Base-by-base conservation (phyloP, 2,888 invertebrate genomes). In the Cataglyphis altisquamis region DNA sequence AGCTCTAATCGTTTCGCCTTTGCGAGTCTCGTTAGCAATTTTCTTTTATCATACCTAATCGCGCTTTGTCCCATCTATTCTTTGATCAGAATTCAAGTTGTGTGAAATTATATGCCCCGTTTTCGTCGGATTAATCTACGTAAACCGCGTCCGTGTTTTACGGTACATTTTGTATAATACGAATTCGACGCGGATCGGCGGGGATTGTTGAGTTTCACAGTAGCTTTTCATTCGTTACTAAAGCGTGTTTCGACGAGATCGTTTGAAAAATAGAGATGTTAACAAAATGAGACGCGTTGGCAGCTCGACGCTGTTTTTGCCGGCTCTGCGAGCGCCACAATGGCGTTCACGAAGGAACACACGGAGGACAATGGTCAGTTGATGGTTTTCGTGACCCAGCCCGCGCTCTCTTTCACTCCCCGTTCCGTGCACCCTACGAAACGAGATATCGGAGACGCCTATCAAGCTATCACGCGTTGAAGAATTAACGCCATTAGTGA, bases 401-500 rank as follows among this genome's bases (percentile, higher is more conserved):
- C 36, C 55, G 62, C 55, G 62, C 84, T 18, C 67, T 12, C 48
- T 39, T 62, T 63, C 52, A 0, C 10, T 62, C 6, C 52, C 15
- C 57, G 45, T n/a, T 25, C 10, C 72, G 21, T 70, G 41, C 74
- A 36, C 32, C 57, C 2, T 32, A 52, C 41, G 41, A 32, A 75
- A 81, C 57, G 66, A 62, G 83, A 87, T 64, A 66, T 60, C 70
- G 60, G 80, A 55, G 85, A 85, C 80, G 74, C 62, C 78, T 83
- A 84, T 89, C 83, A 57, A 67, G 81, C 64, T 39, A 68, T 78
- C 81, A 84, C 73, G 66, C 74, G 87, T 84, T 89, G 87, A 87
- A 88, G 89, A 90, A 91, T 91, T 91, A 90, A 90, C 88, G 88
- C 90, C 88, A 91, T 91, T 90, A 92, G 88, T 84, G 67, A 39